Evolutionary conservation across 2,797 vertebrate species (phyloP).

Genomic region (Peromyscus nudipes): DNA sequence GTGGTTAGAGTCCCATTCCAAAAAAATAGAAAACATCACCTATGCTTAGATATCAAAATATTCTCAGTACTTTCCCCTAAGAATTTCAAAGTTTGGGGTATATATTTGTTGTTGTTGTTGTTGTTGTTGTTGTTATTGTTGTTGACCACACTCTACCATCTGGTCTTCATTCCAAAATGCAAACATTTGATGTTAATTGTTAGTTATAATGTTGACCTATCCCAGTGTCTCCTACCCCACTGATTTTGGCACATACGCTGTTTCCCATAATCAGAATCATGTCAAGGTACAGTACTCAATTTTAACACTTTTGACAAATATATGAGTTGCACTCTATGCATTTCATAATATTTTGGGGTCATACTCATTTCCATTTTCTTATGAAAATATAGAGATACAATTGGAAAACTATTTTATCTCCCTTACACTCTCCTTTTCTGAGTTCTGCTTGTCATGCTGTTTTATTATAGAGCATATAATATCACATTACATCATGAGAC

Average conservation of each 20-base stretch:
- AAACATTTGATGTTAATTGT: background rate
- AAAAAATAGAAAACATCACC: background rate
- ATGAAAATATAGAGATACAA: background rate
- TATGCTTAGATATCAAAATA: background rate
- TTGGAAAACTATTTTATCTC: background rate
- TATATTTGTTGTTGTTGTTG: background rate
- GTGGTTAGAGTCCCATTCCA: background rate
- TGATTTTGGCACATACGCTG: background rate
- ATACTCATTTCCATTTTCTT: constrained; percentile 28
- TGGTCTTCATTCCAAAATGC: background rate
- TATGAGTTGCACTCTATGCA: background rate
- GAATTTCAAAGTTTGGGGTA: background rate
- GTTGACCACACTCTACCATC: background rate
- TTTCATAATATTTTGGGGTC: constrained; percentile 37
- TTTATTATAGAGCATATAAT: background rate
- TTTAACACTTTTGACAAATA: constrained; percentile 2
- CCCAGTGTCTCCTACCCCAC: background rate
- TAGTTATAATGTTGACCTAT: background rate
- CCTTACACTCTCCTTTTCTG: background rate
- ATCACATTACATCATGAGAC: background rate
- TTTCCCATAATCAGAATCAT: background rate
- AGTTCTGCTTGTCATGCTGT: background rate
- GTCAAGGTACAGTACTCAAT: background rate
- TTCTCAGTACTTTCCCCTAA: background rate
- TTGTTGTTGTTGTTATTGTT: background rate